phyloP scores from a whole-genome alignment of 2,797 vertebrate genomes.

The Aphelocoma californica region DNA sequence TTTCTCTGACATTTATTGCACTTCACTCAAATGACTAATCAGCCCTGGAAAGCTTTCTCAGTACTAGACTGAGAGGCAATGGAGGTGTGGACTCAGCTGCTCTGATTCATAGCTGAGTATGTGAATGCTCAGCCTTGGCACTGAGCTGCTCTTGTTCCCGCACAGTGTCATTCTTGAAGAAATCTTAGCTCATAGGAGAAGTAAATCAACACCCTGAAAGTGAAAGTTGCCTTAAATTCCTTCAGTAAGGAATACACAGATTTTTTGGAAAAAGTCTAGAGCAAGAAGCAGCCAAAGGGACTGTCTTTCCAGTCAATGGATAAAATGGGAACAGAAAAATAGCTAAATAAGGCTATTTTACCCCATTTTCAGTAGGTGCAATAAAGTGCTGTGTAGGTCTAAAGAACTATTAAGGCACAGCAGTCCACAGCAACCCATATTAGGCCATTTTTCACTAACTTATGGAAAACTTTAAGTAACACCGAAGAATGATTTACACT shows the following conservation, averaged over 20 bases:
- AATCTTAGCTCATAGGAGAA: not conserved
- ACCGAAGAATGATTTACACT: not conserved
- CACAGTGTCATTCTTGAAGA: not conserved
- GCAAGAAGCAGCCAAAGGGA: not conserved
- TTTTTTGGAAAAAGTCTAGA: not conserved
- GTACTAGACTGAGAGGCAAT: not conserved
- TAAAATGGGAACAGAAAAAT: not conserved
- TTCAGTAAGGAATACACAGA: not conserved
- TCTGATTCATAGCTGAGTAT: constrained; percentile 41
- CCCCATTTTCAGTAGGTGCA: not conserved
- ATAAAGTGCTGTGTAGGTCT: not conserved
- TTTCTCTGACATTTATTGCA: constrained; percentile 56
- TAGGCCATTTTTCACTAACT: not conserved
- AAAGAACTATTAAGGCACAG: not conserved
- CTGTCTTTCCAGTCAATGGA: not conserved
- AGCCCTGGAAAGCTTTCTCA: constrained; percentile 71
- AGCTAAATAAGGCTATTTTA: not conserved
- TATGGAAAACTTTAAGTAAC: not conserved
- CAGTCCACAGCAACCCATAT: not conserved
- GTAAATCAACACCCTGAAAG: not conserved
- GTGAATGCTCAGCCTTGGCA: not conserved
- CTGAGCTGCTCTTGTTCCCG: not conserved
- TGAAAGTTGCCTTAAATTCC: not conserved
- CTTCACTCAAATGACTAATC: constrained; percentile 68
- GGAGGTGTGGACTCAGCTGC: not conserved